These are phyloP conservation scores for Cataglyphis hispanica DNA, from an alignment of 1,140 invertebrate species.

Conservation along the genomic window DNA sequence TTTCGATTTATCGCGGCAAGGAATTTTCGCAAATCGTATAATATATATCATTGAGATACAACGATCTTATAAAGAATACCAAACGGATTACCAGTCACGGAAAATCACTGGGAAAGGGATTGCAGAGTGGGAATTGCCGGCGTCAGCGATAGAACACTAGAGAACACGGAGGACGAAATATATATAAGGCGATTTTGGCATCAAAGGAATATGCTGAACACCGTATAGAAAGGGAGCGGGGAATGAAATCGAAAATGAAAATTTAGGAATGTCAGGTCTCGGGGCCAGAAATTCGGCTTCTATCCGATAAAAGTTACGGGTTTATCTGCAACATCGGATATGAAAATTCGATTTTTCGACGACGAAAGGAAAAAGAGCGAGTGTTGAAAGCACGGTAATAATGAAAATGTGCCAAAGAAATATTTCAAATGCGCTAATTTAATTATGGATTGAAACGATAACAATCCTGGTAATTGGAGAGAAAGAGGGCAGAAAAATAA, in stretches of 20 bases:
- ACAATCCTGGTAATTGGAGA: conserved; percentile 3
- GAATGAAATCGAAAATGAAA: conserved; percentile 56
- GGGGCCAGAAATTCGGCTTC: neutral
- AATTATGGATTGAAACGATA: neutral
- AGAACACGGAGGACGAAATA: conserved; percentile 17
- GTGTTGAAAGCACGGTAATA: neutral
- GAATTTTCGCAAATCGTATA: conserved; percentile 23
- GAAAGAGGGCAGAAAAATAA: neutral
- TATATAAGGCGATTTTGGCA: conserved; percentile 1
- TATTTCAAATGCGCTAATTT: neutral
- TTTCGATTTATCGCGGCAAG: neutral
- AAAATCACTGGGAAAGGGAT: neutral
- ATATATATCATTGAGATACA: neutral
- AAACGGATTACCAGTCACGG: conserved; percentile 9
- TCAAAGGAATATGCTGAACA: conserved; percentile 17
- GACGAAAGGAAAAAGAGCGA: neutral
- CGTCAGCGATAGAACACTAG: conserved; percentile 10
- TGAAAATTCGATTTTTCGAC: conserved; percentile 19
- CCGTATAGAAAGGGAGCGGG: neutral
- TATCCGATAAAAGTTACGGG: neutral
- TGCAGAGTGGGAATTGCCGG: neutral
- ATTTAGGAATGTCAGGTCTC: conserved; percentile 38
- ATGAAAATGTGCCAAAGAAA: neutral
- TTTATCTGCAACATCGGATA: conserved; percentile 3
- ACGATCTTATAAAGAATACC: conserved; percentile 10